phyloP scores from a whole-genome alignment of 2,888 invertebrate genomes.

The Cartodere bifasciata region DNA sequence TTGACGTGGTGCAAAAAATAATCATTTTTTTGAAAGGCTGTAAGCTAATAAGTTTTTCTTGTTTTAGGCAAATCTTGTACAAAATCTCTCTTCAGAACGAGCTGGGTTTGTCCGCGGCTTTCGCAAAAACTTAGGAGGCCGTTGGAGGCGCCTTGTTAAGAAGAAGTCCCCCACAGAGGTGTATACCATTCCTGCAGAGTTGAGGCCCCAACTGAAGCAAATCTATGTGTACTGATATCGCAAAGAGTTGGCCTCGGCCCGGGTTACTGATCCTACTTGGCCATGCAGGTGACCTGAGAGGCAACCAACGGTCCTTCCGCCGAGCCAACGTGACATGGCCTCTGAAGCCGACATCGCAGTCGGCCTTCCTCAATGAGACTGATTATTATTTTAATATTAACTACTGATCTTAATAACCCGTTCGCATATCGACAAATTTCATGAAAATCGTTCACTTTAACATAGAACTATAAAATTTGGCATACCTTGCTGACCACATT shows the following conservation, averaged over 20 bases:
- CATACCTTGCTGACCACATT: too few relatives aligned
- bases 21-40: too few relatives aligned
- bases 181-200: conserved; percentile 75
- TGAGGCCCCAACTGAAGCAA: conserved; percentile 77
- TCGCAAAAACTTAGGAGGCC: conserved; percentile 74
- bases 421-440: too few relatives aligned
- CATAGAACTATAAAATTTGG: conserved; percentile 11
- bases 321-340: conserved; percentile 13
- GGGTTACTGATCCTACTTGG: conserved; percentile 3
- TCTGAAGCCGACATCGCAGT: conserved; percentile 12
- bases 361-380: conserved; percentile 31
- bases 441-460: too few relatives aligned
- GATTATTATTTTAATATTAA: conserved; percentile 18
- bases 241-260: conserved; percentile 7
- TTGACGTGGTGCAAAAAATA: too few relatives aligned
- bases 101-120: conserved; percentile 68
- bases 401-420: conserved; percentile 8
- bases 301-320: conserved; percentile 11
- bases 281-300: conserved; percentile 8
- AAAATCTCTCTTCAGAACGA: conserved; percentile 51
- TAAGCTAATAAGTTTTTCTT: conserved; percentile 27
- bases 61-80: conserved; percentile 68
- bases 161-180: conserved; percentile 71
- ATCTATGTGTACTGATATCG: conserved; percentile 68
- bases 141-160: conserved; percentile 74